Conservation (phyloP, 2,888 invertebrate genomes). For the Amiota communis region DNA sequence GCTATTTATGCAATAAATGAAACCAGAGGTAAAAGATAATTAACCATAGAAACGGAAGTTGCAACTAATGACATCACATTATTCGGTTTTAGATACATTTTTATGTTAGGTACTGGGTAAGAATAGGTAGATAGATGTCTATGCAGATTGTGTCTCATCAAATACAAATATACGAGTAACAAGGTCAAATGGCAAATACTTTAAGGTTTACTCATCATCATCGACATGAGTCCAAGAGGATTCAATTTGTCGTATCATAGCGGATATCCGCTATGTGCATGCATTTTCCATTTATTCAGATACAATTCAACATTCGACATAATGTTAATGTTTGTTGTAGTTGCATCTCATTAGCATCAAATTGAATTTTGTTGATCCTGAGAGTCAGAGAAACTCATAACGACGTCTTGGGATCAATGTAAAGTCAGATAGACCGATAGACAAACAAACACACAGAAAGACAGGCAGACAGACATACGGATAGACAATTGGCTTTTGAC, state of each 20-base stretch:
- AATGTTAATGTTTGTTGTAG: neutral
- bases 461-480: too few species aligned
- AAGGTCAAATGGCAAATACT: slow-evolving; percentile 12
- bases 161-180: neutral
- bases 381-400: too few species aligned
- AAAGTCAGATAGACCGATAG: too few species aligned
- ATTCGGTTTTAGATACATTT: neutral
- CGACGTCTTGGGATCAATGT: slow-evolving; percentile 5
- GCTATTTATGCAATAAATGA: neutral
- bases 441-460: too few species aligned
- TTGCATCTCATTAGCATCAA: neutral
- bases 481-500: too few species aligned
- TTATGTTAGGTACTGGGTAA: neutral
- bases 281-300: neutral
- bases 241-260: neutral
- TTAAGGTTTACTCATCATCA: slow-evolving; percentile 16
- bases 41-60: neutral
- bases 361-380: neutral
- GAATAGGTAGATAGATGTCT: neutral
- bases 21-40: neutral
- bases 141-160: neutral
- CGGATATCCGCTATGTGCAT: slow-evolving; percentile 19
- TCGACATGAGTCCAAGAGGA: neutral
- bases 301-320: neutral
- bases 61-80: too few species aligned